Base-by-base conservation (phyloP, 2,797 vertebrate genomes). In the Cyclura pinguis region DNA sequence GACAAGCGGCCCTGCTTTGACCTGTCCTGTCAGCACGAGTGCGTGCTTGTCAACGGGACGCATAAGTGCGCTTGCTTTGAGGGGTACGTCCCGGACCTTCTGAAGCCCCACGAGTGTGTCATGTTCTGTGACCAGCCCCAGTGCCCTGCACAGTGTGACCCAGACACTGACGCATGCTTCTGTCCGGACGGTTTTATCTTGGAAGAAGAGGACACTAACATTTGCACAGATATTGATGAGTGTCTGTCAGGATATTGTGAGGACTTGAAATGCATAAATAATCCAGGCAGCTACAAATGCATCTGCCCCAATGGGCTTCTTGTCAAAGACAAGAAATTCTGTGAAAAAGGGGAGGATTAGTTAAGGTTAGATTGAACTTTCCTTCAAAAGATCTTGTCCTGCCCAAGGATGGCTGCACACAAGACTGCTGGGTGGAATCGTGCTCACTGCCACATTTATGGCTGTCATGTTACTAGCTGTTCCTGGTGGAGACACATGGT, bases 211-310 rank as follows among this genome's bases (percentile, higher is more conserved):
- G 38, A 0, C 0, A 0, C 0, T 0, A 24, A 0, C 0, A 0
- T 94, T 0, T 99, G 99, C 84, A 0, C 93, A 0, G 98, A 99
- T 90, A n/a, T 99, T 0, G 92, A 99, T 0, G 98, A 98, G 88
- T 98, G 98, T 0, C n/a, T 55, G 0, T n/a, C 50, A 4, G 42
- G 29, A 0, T 1, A 0, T 1, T 0, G 0, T 0, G 32, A 1
- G 3, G 29, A 92, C 0, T 91, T 97, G 0, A 0, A 0, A 0
- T 99, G 99, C 88, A 32, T 0, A 0, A 99, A 99, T 94, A 91
- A 72, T 0, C 97, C 85, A 0, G 98, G 98, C 0, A 0, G 96
- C 64, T 98, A 87, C 4, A 1, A 47, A 16, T 99, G 99, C 89
- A 12, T 80, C 1, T 99, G 98, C 24, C 0, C 0, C 0, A 4